Conservation (phyloP, 2,888 invertebrate genomes). For the Eurois occulta region DNA sequence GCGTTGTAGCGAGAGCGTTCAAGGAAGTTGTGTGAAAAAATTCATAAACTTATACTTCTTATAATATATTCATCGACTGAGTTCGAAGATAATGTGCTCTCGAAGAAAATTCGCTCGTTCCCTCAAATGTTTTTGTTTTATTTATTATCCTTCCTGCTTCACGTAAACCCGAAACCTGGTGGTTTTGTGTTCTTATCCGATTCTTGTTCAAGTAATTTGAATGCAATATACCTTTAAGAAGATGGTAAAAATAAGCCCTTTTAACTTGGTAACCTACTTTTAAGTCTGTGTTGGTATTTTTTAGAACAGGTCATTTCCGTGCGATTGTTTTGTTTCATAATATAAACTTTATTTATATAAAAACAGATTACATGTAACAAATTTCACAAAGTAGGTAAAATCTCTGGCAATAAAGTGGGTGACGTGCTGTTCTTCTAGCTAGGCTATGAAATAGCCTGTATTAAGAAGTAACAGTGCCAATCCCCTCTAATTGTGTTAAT, state of each 20-base stretch:
- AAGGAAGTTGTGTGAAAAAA: slow-evolving; percentile 67
- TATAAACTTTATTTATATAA: too few species aligned
- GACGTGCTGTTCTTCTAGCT: too few species aligned
- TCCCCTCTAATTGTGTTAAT: too few species aligned
- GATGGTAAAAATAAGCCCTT: slow-evolving; percentile 11
- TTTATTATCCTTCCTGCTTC: slow-evolving; percentile 32
- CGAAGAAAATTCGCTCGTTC: slow-evolving; percentile 27
- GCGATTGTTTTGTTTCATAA: neutral
- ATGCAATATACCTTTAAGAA: slow-evolving; percentile 18
- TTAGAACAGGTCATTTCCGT: neutral
- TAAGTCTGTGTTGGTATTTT: neutral
- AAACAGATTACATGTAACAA: too few species aligned
- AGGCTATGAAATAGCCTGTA: too few species aligned
- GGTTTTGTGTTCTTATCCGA: slow-evolving; percentile 40
- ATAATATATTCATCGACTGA: slow-evolving; percentile 68
- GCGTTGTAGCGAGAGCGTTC: slow-evolving; percentile 58
- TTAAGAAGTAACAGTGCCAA: too few species aligned
- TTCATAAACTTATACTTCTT: slow-evolving; percentile 63
- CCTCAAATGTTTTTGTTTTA: slow-evolving; percentile 49
- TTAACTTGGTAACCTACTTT: slow-evolving; percentile 14
- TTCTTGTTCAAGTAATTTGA: slow-evolving; percentile 27
- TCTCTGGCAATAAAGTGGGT: too few species aligned
- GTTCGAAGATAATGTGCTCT: slow-evolving; percentile 53
- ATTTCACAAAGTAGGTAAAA: too few species aligned
- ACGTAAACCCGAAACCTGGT: slow-evolving; percentile 22